These are phyloP conservation scores for Theristicus caerulescens DNA, from an alignment of 2,113 vertebrate species.

Conservation along the genomic window DNA sequence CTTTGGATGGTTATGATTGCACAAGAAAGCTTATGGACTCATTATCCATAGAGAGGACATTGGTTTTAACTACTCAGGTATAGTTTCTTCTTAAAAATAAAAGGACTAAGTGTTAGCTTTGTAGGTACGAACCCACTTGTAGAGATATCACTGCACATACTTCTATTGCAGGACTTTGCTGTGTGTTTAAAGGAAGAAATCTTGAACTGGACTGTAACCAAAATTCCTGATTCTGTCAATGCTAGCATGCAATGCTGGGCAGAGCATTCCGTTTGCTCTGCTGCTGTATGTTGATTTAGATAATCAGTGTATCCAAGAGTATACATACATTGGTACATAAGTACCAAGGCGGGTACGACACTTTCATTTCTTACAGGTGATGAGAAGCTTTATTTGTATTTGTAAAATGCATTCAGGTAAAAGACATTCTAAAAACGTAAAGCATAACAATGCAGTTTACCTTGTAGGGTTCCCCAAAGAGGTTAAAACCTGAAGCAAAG, in stretches of 20 bases:
- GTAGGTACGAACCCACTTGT: background rate
- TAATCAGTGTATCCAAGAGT: background rate
- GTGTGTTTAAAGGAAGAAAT: background rate
- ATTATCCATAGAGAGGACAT: conserved; percentile 21
- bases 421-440: background rate
- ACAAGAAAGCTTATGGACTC: background rate
- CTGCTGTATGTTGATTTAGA: background rate
- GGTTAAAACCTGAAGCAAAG: conserved; percentile 96
- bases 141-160: conserved; percentile 24
- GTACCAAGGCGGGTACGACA: background rate
- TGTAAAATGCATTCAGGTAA: background rate
- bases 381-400: background rate
- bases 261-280: background rate
- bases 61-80: conserved; percentile 5
- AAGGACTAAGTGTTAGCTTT: background rate
- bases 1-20: conserved; percentile 24
- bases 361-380: background rate
- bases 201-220: background rate
- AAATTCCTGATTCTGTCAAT: background rate
- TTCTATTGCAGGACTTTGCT: background rate
- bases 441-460: conserved; percentile 67
- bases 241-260: background rate
- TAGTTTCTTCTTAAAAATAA: conserved; percentile 36
- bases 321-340: no score
- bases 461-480: conserved; percentile 98